Evolutionary conservation across 2,888 invertebrate genomes (phyloP).

Genomic region (Byasa hedistus): DNA sequence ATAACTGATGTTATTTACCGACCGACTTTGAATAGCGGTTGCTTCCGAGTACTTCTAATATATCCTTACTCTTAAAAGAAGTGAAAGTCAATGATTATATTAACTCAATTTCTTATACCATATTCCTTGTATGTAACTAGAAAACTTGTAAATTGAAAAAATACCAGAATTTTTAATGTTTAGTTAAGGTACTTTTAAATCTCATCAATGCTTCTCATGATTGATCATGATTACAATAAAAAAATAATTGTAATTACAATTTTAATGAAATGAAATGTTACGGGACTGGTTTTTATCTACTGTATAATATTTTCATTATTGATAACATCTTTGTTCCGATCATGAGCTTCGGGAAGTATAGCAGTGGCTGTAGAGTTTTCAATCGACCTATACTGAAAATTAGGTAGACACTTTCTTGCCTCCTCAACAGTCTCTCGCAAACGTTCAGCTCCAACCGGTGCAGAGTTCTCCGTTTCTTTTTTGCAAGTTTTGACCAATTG

Average conservation of each 20-base stretch:
- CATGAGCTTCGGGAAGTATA: slow-evolving; percentile 55
- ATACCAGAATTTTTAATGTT: no score
- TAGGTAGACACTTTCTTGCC: slow-evolving; percentile 60
- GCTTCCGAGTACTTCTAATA: no score
- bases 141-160: no score
- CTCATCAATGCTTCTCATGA: no score
- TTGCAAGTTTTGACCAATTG: slow-evolving; percentile 55
- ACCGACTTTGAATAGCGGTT: no score
- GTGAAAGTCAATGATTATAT: no score
- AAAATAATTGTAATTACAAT: not conserved
- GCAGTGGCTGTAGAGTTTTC: slow-evolving; percentile 62
- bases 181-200: no score
- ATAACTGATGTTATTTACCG: no score
- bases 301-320: not conserved
- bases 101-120: no score
- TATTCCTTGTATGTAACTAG: no score
- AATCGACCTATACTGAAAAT: slow-evolving; percentile 63
- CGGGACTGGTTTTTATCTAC: not conserved
- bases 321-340: not conserved
- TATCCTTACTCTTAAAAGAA: no score
- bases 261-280: not conserved
- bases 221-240: not conserved
- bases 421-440: slow-evolving; percentile 60
- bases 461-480: slow-evolving; percentile 40
- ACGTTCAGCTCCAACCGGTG: slow-evolving; percentile 44